Percentiles rank a stretch among this genome's conserved stretches.
These are phyloP conservation scores for Darevskia nairensis DNA, from an alignment of 2,797 vertebrate genomes.

Conservation along the genomic window DNA sequence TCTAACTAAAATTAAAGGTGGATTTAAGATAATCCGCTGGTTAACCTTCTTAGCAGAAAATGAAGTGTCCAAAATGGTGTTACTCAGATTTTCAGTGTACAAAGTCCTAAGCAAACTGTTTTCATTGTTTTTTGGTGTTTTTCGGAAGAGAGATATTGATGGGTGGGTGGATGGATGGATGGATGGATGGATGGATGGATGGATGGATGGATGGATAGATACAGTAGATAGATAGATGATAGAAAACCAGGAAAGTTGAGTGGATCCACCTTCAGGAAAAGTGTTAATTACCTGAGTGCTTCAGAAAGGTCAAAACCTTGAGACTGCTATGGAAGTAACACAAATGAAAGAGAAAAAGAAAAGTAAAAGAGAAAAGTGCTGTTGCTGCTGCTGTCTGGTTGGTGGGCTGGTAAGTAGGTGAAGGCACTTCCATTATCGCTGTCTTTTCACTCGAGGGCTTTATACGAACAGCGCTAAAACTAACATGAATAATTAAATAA, in stretches of 20 bases:
- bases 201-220: too few relatives aligned
- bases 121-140: neutral
- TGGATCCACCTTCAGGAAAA: neutral
- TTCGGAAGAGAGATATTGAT: too few relatives aligned
- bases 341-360: neutral
- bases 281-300: neutral
- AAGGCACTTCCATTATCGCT: neutral
- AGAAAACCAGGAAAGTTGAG: neutral
- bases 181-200: too few relatives aligned
- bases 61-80: too few relatives aligned
- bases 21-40: neutral
- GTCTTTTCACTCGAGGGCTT: neutral
- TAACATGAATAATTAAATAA: slow-evolving; percentile 28
- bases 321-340: neutral
- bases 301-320: neutral
- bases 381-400: neutral
- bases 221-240: too few relatives aligned
- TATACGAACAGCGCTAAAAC: neutral
- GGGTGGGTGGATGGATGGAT: too few relatives aligned
- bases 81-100: neutral
- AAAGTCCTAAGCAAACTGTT: neutral
- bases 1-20: neutral
- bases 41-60: neutral
- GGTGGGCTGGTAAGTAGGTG: neutral
- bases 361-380: too few relatives aligned